Base-by-base conservation (phyloP, 2,888 invertebrate genomes). In the Sminthurinus aureus region DNA sequence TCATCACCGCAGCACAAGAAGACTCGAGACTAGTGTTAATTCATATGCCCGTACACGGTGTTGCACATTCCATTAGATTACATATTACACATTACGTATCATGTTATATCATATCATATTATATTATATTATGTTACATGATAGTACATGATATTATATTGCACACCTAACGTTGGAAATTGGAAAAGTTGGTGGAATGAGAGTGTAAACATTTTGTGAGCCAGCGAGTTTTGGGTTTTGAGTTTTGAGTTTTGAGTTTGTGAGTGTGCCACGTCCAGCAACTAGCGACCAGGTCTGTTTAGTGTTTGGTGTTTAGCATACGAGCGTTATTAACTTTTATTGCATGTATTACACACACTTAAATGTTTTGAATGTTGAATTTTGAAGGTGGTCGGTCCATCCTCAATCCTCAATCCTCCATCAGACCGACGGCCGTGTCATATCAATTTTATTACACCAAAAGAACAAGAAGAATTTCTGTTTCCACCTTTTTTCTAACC, bases 381-480 rank as follows among this genome's bases (percentile, higher is more conserved):
- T 78, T 78, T 78, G 26, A 52, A 64, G 64, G 77, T 24, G 24
- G 67, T 64, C 77, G 20, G n/a, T 38, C 38, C 38, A 38, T 38
- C 6, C 38, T 38, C 38, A 1, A 38, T 38, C 6, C 38, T 38
- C 38, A 1, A 38, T 38, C 6, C 38, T 38, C 38, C 38, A 38
- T 38, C 38, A 1, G 38, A 38, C 38, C 38, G 38, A 38, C 38
- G 64, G 52, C 71, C 69, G 71, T 80, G 80, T 80, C 80, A 80
- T 80, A 80, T 71, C 80, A 80, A 69, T 71, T 80, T 80, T 80
- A 80, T 80, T 80, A 80, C 80, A 24, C 18, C 15, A 64, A 38
- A 80, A 71, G 71, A 71, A 80, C 71, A 80, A 71, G 71, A 52
- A 80, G 80, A 80, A 80, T 80, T 52, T 74, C 81, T 74, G 58